These are phyloP conservation scores for Heliconius hermathena DNA, from an alignment of 1,140 invertebrate genomes.

Conservation along the genomic window DNA sequence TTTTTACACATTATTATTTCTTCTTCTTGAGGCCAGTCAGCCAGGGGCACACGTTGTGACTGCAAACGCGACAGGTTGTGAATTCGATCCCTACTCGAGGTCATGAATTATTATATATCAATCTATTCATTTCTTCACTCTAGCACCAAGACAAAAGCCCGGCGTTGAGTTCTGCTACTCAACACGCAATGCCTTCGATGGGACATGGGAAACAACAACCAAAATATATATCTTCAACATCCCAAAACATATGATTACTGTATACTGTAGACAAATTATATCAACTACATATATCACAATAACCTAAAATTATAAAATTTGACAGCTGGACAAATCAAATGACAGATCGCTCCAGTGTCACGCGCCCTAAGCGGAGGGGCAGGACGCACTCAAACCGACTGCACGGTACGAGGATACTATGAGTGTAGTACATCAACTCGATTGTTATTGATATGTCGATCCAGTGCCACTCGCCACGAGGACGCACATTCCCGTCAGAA, in stretches of 20 bases:
- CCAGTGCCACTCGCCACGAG: constrained; percentile 43
- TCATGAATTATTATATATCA: no score
- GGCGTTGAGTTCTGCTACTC: no score
- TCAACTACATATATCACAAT: background rate
- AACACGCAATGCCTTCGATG: no score
- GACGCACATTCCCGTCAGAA: constrained; percentile 30
- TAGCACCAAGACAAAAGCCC: no score
- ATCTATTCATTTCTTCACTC: no score
- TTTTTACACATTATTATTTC: no score
- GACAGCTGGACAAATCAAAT: background rate
- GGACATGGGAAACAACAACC: no score
- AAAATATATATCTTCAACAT: no score
- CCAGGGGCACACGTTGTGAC: no score
- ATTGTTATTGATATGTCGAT: constrained; percentile 60
- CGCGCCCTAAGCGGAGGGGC: constrained; percentile 15
- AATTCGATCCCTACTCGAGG: no score
- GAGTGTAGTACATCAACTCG: constrained; percentile 52
- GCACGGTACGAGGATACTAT: constrained; percentile 37
- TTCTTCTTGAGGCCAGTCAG: no score
- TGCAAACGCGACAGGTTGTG: no score
- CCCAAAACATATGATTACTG: background rate
- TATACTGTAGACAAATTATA: background rate
- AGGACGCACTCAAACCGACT: constrained; percentile 39
- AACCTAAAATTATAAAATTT: background rate
- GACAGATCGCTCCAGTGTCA: background rate